Evolutionary conservation across 2,113 vertebrate genomes (phyloP), one percentile per base, ranked within the genome.

Genomic region (Elachura formosa): DNA sequence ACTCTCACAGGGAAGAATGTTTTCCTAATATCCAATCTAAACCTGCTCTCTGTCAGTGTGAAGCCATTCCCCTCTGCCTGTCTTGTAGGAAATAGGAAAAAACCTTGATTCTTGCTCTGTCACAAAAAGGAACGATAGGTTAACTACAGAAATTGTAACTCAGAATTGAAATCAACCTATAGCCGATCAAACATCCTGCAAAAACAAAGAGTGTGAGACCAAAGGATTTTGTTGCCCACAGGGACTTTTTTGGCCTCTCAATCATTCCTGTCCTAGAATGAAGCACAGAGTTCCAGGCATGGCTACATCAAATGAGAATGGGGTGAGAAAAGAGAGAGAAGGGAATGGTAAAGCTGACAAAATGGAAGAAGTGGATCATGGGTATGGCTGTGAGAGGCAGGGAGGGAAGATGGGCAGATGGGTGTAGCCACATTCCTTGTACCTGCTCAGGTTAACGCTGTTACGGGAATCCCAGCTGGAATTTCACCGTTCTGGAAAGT

Each of bases 301-400:
- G 62, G 8, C 20, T 46, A 6, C 0, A 0, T 0, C 46, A 36
- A 74, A 72, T 0, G 10, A 34, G 40, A 54, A 64, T 6, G 36
- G 69, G 38, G 54, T 56, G 52, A 83, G 43, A 84, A 82, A 56
- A 71, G 36, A 1, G 18, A 61, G 66, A 41, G 20, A 34, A 6
- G 43, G 26, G 11, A 62, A 67, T 22, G 49, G 4, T 25, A 25
- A 80, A 95, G 46, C 6, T 41, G 68, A 49, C 33, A 63, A 81
- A 84, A 46, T 22, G 46, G 59, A 41, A 43, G 43, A n/a, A 76
- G 62, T n/a, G n/a, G 46, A 49, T 90, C 41, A n/a, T 25, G 67
- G 66, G 25, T 20, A 36, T 14, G 31, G 58, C 78, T 79, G 49
- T 73, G 71, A 95, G 78, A 94, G 84, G 49, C 49, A 82, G 52